Base-by-base conservation (phyloP, 1,140 invertebrate genomes). In the Cryptotermes secundus region DNA sequence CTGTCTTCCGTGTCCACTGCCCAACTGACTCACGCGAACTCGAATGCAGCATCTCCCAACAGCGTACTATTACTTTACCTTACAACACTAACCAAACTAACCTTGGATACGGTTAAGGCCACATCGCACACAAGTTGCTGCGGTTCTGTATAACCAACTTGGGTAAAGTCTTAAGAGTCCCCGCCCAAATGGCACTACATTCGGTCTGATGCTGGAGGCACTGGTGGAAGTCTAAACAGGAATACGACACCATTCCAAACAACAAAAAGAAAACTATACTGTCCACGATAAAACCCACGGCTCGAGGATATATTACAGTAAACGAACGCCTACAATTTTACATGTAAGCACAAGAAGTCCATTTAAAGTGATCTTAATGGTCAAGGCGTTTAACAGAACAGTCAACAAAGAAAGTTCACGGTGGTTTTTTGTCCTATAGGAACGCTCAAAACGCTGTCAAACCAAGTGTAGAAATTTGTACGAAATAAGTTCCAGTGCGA, bases 21-120 rank as follows among this genome's bases (percentile, higher is more conserved):
- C 45, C 45, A 19, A 49, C 26, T 31, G 59, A 72, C 59, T 72
- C 26, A 72, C 59, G n/a, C 59, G 31, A 6, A 72, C 59, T 1
- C 26, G 6, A n/a, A 3, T 4, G n/a, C 59, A 72, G 59, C 59
- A 72, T 72, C n/a, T 72, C 59, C 1, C n/a, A 72, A 72, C 59
- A n/a, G 31, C 59, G n/a, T 72, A 72, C 59, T 72, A 72, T n/a
- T 72, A 12, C 45, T 14, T 49, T 49, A 22, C 45, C 45, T 19
- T 22, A 49, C 45, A 49, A 19, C n/a, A 72, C 16, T 72, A 72
- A 72, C 59, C 14, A 72, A 72, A n/a, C 59, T 72, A 72, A 72
- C 59, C 59, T 72, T 72, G 59, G 59, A n/a, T 72, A 72, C 59
- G 59, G n/a, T 72, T 72, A 72, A 31, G 59, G 59, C n/a, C 26